Evolutionary conservation across 2,888 invertebrate genomes (phyloP).

Genomic region (Leptura quadrifasciata): DNA sequence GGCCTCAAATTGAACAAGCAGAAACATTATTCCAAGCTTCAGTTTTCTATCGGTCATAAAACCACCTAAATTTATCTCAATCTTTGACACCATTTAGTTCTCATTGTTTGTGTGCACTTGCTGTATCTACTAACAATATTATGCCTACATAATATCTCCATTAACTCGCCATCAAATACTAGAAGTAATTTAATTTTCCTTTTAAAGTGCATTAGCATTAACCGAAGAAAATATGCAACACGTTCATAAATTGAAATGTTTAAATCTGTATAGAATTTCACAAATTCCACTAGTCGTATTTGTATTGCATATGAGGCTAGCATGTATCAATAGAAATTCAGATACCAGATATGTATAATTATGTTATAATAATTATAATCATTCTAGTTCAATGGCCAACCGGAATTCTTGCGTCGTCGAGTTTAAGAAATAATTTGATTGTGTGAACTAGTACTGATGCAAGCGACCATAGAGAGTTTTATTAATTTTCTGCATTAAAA

Average conservation of each 20-base stretch:
- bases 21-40: slow-evolving; percentile 10
- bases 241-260: neutral
- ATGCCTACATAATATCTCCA: slow-evolving; percentile 36
- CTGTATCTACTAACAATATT: slow-evolving; percentile 36
- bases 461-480: too few relatives aligned
- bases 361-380: too few relatives aligned
- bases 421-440: too few relatives aligned
- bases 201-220: slow-evolving; percentile 42
- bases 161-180: slow-evolving; percentile 29
- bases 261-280: slow-evolving; percentile 7
- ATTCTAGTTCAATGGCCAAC: too few relatives aligned
- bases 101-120: slow-evolving; percentile 26
- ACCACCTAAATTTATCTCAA: slow-evolving; percentile 30
- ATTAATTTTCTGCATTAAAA: too few relatives aligned
- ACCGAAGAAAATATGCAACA: slow-evolving; percentile 32
- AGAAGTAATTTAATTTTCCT: slow-evolving; percentile 34
- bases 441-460: too few relatives aligned
- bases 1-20: slow-evolving; percentile 5
- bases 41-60: slow-evolving; percentile 28
- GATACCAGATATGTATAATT: too few relatives aligned
- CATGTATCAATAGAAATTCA: too few relatives aligned
- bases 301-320: neutral
- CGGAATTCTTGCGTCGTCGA: too few relatives aligned
- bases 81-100: slow-evolving; percentile 25
- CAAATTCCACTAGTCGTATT: neutral